Evolutionary conservation across 1,140 invertebrate species (phyloP).

Genomic region (Zaprionus vittiger): DNA sequence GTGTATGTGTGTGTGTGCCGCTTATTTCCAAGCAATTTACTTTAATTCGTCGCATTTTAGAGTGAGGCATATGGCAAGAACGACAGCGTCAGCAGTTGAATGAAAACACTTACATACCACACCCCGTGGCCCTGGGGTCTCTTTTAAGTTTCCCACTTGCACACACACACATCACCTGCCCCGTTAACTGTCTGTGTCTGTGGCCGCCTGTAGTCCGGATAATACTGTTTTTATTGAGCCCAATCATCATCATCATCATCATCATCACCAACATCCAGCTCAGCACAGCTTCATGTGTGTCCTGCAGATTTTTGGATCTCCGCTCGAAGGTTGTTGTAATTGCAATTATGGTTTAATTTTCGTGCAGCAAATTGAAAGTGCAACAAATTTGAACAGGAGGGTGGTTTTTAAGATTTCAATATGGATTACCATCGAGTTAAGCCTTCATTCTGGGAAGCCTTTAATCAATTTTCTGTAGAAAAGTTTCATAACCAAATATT

Average conservation of each 20-base stretch:
- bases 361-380: conserved; percentile 60
- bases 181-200: conserved; percentile 1
- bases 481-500: not conserved
- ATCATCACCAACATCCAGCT: not conserved
- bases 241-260: conserved; percentile 58
- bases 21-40: conserved; percentile 82
- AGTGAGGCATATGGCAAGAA: conserved; percentile 53
- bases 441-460: not conserved
- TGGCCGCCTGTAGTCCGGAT: conserved; percentile 24
- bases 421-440: conserved; percentile 11
- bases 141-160: conserved; percentile 27
- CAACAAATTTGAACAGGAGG: conserved; percentile 18
- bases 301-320: conserved; percentile 16
- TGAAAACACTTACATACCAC: conserved; percentile 46
- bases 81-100: conserved; percentile 49
- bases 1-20: not conserved
- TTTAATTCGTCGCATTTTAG: conserved; percentile 77
- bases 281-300: conserved; percentile 27
- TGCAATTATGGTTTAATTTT: conserved; percentile 66
- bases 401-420: conserved; percentile 15
- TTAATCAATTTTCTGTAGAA: conserved; percentile 1
- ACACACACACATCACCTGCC: conserved; percentile 20
- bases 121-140: conserved; percentile 24
- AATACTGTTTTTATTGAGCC: conserved; percentile 72
- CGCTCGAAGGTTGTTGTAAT: conserved; percentile 50